Base-by-base conservation (phyloP, 1,140 invertebrate genomes). In the Sarcophaga peregrina region DNA sequence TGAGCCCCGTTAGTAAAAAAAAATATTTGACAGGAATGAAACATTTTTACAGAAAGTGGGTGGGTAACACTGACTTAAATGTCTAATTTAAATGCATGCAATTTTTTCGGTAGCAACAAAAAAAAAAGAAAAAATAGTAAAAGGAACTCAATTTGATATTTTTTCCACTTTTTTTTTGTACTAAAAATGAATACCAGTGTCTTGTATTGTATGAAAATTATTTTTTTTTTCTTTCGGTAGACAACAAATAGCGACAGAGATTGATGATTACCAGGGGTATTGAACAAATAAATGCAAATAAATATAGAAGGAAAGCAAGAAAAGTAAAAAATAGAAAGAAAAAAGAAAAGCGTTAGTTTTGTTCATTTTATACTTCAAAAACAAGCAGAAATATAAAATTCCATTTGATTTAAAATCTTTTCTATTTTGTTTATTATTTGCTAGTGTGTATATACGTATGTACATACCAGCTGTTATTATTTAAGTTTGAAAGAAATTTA, bases 11-110 rank as follows among this genome's bases (percentile, higher is more conserved):
- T 37, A 4, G 25, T 37, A 37, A 37, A 37, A 37, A 37, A 37
- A 37, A 37, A 4, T 37, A 37, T 37, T 37, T 37, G 25, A 37
- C 25, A 37, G 25, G 25, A 37, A 37, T 37, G 25, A 37, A 37
- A 4, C 25, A 37, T 37, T 37, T 37, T 37, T 37, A 37, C 25
- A n/a, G 54, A n/a, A n/a, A 7, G 54, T 48, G 81, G 46, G 81
- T 48, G 72, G 72, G 72, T 82, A 47, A 75, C 85, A 82, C 80
- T 85, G 84, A 82, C 85, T 89, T 89, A 88, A 89, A 89, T 89
- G 88, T 88, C 87, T 89, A 89, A 89, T 89, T 89, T 89, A 89
- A 89, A 89, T 89, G 88, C 88, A 89, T 89, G 87, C 87, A 86
- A 86, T 78, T 78, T 78, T 78, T 89, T 75, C 20, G 76, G n/a